Percentiles rank a stretch among this genome's conserved stretches.
Evolutionary conservation across 2,797 vertebrate genomes (phyloP).

Genomic region (Corythornis leucogaster): DNA sequence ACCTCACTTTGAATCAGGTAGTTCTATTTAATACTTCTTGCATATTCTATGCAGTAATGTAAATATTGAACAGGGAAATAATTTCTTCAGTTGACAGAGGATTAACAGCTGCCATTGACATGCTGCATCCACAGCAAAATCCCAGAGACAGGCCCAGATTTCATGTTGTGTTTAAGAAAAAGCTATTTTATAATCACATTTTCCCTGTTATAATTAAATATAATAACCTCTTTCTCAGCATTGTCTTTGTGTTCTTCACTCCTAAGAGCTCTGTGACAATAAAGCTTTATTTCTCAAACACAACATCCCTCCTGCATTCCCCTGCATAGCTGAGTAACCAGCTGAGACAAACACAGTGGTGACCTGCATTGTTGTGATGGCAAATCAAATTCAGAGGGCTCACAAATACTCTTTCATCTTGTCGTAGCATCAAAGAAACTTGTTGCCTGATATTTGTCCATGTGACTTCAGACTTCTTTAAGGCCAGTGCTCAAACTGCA

Average conservation of each 20-base stretch:
- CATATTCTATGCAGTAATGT: rapidly evolving
- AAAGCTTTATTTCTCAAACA: neutral
- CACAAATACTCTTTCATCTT: neutral
- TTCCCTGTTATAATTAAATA: neutral
- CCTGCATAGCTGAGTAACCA: neutral
- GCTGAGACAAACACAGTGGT: neutral
- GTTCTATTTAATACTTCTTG: neutral
- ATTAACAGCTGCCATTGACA: neutral
- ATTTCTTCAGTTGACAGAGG: neutral
- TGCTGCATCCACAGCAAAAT: neutral
- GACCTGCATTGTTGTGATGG: neutral
- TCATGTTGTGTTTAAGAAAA: neutral
- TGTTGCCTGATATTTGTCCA: neutral
- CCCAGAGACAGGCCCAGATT: rapidly evolving
- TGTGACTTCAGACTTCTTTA: neutral
- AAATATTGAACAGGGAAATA: neutral
- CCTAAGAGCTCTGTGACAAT: neutral
- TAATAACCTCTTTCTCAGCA: too few species aligned
- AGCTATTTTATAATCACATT: neutral
- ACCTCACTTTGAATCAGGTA: rapidly evolving
- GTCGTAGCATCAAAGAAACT: neutral
- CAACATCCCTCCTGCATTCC: neutral
- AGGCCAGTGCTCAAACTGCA: neutral
- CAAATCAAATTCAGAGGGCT: neutral
- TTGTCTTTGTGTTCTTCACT: neutral